phyloP scores from a whole-genome alignment of 1,140 invertebrate species.

The Drosophila ananassae region DNA sequence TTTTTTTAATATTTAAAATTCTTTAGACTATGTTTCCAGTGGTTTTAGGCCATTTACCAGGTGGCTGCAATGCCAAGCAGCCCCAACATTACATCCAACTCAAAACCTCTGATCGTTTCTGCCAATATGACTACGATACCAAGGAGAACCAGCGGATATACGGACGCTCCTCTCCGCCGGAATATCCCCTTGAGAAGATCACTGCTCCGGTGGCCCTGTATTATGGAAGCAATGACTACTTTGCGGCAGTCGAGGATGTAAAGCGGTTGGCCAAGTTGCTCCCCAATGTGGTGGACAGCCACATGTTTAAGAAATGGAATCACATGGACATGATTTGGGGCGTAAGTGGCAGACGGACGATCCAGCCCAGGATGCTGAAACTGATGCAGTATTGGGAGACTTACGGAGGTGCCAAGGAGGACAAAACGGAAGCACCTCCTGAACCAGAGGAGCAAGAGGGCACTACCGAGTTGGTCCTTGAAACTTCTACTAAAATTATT shows the following conservation, averaged over 20 bases:
- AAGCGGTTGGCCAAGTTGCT: slow-evolving; percentile 85
- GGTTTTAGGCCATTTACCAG: slow-evolving; percentile 59
- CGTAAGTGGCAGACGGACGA: slow-evolving; percentile 85
- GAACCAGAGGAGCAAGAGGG: slow-evolving; percentile 2
- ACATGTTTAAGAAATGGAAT: slow-evolving; percentile 84
- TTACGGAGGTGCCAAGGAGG: background rate
- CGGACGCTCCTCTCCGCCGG: slow-evolving; percentile 84
- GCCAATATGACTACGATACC: slow-evolving; percentile 58
- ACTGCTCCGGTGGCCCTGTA: slow-evolving; percentile 88
- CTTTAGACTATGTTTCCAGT: slow-evolving; percentile 62
- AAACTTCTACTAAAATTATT: background rate
- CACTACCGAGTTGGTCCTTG: background rate
- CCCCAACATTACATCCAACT: slow-evolving; percentile 60
- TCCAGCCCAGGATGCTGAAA: slow-evolving; percentile 85
- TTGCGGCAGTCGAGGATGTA: slow-evolving; percentile 86
- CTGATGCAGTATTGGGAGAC: slow-evolving; percentile 70
- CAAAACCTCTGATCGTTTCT: slow-evolving; percentile 52
- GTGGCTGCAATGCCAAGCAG: slow-evolving; percentile 59
- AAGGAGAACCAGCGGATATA: slow-evolving; percentile 85
- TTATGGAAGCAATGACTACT: slow-evolving; percentile 89
- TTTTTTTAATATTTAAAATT: background rate
- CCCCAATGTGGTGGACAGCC: slow-evolving; percentile 83
- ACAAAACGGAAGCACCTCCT: background rate
- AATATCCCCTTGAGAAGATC: slow-evolving; percentile 86
- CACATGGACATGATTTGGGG: slow-evolving; percentile 88